These are phyloP conservation scores for Drosophila oshimai DNA, from an alignment of 1,140 invertebrate genomes.

Conservation along the genomic window DNA sequence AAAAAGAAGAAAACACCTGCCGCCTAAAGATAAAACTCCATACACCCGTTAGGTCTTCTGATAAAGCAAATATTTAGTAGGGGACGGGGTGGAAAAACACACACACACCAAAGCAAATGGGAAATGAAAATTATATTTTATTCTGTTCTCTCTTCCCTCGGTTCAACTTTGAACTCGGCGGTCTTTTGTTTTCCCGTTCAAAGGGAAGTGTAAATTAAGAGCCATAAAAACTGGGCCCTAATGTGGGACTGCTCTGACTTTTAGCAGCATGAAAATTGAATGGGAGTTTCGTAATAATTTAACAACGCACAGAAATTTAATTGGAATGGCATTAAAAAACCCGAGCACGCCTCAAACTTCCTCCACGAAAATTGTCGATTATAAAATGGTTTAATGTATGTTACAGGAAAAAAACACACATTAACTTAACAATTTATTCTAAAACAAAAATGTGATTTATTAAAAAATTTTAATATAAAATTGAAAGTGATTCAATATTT, in stretches of 20 bases:
- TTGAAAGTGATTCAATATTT: too few relatives aligned
- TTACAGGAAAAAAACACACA: background rate
- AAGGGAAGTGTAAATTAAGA: slow-evolving; percentile 79
- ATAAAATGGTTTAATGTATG: slow-evolving; percentile 1
- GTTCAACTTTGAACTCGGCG: slow-evolving; percentile 36
- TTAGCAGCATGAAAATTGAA: slow-evolving; percentile 72
- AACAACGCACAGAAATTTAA: slow-evolving; percentile 36
- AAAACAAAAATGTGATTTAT: too few relatives aligned
- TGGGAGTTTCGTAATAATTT: slow-evolving; percentile 55
- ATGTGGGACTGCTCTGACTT: slow-evolving; percentile 64
- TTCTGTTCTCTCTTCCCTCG: slow-evolving; percentile 30
- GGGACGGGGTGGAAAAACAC: background rate
- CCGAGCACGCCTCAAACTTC: slow-evolving; percentile 44
- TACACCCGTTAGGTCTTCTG: slow-evolving; percentile 47
- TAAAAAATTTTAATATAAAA: too few relatives aligned
- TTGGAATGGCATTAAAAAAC: slow-evolving; percentile 49
- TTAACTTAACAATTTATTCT: too few relatives aligned
- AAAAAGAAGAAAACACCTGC: too few relatives aligned
- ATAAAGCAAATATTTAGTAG: slow-evolving; percentile 64
- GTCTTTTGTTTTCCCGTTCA: slow-evolving; percentile 18
- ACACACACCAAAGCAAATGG: slow-evolving; percentile 49
- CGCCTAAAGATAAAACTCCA: slow-evolving; percentile 35
- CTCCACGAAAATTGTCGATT: slow-evolving; percentile 3
- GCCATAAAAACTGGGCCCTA: slow-evolving; percentile 59
- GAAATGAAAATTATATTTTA: slow-evolving; percentile 78